Conservation (phyloP, 2,113 vertebrate species). For the Pipra filicauda region DNA sequence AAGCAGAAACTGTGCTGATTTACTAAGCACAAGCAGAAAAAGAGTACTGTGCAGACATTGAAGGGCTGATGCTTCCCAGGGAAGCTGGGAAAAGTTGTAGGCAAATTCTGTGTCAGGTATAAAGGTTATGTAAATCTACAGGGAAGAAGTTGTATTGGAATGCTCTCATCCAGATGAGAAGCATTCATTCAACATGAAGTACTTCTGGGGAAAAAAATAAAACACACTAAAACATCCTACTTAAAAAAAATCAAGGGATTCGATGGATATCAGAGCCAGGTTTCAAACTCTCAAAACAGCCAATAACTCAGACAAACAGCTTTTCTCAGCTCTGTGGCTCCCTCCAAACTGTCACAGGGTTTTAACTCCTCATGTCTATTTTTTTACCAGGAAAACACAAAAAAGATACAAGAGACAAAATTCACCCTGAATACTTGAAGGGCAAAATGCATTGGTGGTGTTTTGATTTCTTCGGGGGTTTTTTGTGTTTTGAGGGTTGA, state of each 20-base stretch:
- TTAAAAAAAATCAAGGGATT: not conserved
- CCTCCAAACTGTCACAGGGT: not conserved
- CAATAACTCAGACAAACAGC: not conserved
- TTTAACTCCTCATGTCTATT: not conserved
- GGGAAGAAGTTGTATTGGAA: not conserved
- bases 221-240: not conserved
- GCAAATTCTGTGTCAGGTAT: not conserved
- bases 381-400: not conserved
- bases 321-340: not conserved
- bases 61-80: not conserved
- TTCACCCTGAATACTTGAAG: not conserved
- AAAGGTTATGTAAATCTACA: not conserved
- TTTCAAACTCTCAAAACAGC: not conserved
- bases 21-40: not conserved
- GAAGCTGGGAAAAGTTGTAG: not conserved
- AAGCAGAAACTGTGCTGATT: not conserved
- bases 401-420: not conserved
- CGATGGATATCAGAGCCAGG: not conserved
- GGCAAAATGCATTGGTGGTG: not conserved
- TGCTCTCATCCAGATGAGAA: not conserved
- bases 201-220: not conserved
- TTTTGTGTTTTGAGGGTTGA: not conserved
- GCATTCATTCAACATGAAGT: not conserved
- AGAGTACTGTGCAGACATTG: not conserved
- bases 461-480: not conserved